Percentiles rank a stretch among this genome's conserved stretches.
phyloP scores from a whole-genome alignment of 2,797 vertebrate genomes.

The Rhodeus uyekii region DNA sequence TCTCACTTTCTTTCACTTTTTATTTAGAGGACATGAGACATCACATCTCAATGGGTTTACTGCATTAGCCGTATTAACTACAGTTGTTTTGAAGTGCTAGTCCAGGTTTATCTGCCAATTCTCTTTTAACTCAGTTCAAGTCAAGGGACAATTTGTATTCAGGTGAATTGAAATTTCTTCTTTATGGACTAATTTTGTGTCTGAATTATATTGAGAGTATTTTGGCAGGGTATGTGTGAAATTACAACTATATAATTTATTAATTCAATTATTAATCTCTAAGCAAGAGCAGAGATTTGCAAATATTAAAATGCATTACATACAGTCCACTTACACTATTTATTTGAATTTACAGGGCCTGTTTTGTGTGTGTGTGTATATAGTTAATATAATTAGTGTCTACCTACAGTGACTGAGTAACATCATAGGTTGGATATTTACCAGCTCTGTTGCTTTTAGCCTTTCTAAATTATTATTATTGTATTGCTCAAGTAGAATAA shows the following conservation, averaged over 20 bases:
- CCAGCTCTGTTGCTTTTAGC: not conserved
- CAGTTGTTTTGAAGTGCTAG: not conserved
- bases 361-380: not conserved
- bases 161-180: constrained; percentile 15
- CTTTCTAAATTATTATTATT: not conserved
- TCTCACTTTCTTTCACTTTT: not conserved
- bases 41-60: not conserved
- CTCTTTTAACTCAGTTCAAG: not conserved
- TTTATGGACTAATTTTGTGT: constrained; percentile 6
- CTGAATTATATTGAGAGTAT: not conserved
- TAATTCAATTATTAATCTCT: not conserved
- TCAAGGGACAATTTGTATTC: constrained; percentile 8
- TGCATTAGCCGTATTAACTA: not conserved
- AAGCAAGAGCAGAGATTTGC: not conserved
- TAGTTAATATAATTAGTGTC: not conserved
- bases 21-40: not conserved
- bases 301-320: not conserved
- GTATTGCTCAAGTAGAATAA: not conserved
- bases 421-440: not conserved
- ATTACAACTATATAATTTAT: not conserved
- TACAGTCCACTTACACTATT: not conserved
- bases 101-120: not conserved
- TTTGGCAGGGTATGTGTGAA: too few relatives aligned
- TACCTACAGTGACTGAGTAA: not conserved
- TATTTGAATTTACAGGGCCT: not conserved